These are phyloP conservation scores for Lasioglossum morio DNA, from an alignment of 2,888 invertebrate genomes.

Conservation along the genomic window DNA sequence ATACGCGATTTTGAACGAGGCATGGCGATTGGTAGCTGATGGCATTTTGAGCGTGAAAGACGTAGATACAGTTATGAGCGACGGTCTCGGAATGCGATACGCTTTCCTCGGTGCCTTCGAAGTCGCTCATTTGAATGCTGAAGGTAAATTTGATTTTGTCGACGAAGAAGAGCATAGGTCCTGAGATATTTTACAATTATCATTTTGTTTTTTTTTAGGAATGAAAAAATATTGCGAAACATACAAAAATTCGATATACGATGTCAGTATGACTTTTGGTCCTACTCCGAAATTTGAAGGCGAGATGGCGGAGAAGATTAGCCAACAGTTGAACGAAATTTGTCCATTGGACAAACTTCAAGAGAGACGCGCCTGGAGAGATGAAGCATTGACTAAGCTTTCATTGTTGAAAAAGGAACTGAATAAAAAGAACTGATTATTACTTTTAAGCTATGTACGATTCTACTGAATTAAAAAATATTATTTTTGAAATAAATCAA, in stretches of 20 bases:
- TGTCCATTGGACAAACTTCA: conserved; percentile 91
- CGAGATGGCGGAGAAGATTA: conserved; percentile 88
- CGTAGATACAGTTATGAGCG: conserved; percentile 96
- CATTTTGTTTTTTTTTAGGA: conserved; percentile 81
- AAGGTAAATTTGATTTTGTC: conserved; percentile 86
- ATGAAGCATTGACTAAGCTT: conserved; percentile 92
- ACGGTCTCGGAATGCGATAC: conserved; percentile 97
- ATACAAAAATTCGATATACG: conserved; percentile 87
- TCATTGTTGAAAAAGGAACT: conserved; percentile 92
- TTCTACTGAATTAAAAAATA: background rate
- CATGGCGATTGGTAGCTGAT: conserved; percentile 94
- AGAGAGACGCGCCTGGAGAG: conserved; percentile 92
- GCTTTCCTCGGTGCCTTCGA: conserved; percentile 98
- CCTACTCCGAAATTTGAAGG: conserved; percentile 91
- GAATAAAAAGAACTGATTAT: conserved; percentile 79
- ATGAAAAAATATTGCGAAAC: conserved; percentile 88
- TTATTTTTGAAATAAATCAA: background rate
- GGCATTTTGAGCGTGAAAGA: conserved; percentile 95
- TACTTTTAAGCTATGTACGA: background rate
- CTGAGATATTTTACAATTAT: background rate
- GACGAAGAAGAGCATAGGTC: background rate
- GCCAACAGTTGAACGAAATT: conserved; percentile 90
- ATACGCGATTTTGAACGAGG: conserved; percentile 96
- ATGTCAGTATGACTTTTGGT: conserved; percentile 90
- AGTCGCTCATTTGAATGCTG: conserved; percentile 97